Conservation (phyloP, 2,113 vertebrate species). For the Meriones unguiculatus region DNA sequence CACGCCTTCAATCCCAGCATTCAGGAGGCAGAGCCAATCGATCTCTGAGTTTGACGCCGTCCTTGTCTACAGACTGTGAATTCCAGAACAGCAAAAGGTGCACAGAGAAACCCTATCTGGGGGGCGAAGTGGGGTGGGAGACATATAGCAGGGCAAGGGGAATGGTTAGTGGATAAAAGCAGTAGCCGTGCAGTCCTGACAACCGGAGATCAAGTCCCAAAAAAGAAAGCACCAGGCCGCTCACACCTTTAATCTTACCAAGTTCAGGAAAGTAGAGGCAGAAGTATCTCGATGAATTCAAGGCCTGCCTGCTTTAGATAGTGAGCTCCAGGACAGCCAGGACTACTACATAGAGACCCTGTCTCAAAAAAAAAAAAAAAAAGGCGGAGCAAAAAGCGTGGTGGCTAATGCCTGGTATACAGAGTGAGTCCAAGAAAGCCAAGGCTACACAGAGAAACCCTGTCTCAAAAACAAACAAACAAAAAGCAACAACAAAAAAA, state of each 20-base stretch:
- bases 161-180: neutral
- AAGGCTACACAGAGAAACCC: too few relatives aligned
- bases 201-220: neutral
- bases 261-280: neutral
- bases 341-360: neutral
- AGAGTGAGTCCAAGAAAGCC: too few relatives aligned
- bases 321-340: neutral
- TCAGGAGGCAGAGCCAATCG: neutral
- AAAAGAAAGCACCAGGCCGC: neutral
- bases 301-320: neutral
- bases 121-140: too few relatives aligned
- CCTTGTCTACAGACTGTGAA: neutral
- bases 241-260: neutral
- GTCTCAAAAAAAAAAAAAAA: neutral
- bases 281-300: neutral
- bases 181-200: neutral
- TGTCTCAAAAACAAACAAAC: too few relatives aligned
- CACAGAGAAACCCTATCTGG: neutral
- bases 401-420: too few relatives aligned
- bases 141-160: neutral
- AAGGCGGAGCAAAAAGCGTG: too few relatives aligned
- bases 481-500: too few relatives aligned
- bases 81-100: neutral
- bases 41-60: neutral
- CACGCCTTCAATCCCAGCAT: neutral